Base-by-base conservation (phyloP, 2,113 vertebrate species). In the Gymnocephalus cernua region DNA sequence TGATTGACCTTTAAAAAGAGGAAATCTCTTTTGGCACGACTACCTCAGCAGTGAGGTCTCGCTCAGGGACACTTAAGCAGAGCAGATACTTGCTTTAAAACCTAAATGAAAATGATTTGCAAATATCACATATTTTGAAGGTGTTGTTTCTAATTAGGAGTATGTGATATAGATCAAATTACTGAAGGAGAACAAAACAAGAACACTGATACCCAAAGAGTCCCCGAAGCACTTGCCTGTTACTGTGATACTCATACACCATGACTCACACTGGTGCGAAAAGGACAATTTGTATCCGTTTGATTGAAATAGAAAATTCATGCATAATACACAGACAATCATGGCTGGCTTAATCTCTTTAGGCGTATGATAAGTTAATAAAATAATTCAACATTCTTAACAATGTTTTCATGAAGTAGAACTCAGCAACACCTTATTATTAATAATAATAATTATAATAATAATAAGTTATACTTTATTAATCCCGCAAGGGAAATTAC, bases 281-380 rank as follows among this genome's bases (percentile, higher is more conserved):
- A 82, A 81, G 75, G 63, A 88, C 73, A 68, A 53, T 83, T 83
- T 81, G 58, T 58, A 74, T 87, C 45, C 64, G 63, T 78, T 69
- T 86, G 79, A 89, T 44, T 86, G 41, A 82, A 85, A 78, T 51
- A 79, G 77, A 71, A 75, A 78, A 83, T 48, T 57, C 78, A 27
- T 19, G 54, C 54, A 74, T 79, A 66, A 79, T 61, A 56, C 47
- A 66, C 25, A 44, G 19, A 80, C 53, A n/a, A 88, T 82, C 68
- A 63, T 16, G 13, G 50, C 38, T 2, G 13, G 44, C 25, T 76
- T 76, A 48, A 80, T 71, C 44, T 69, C 51, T 53, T 41, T 41
- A 41, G 38, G 9, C 10, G 10, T 3, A 16, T 54, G 12, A n/a
- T 51, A 16, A 56, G 23, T 38, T 54, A 23, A 38, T 56, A 1